These are phyloP conservation scores for Parauchenoglanis punctatus DNA, from an alignment of 2,797 vertebrate species.

Conservation along the genomic window DNA sequence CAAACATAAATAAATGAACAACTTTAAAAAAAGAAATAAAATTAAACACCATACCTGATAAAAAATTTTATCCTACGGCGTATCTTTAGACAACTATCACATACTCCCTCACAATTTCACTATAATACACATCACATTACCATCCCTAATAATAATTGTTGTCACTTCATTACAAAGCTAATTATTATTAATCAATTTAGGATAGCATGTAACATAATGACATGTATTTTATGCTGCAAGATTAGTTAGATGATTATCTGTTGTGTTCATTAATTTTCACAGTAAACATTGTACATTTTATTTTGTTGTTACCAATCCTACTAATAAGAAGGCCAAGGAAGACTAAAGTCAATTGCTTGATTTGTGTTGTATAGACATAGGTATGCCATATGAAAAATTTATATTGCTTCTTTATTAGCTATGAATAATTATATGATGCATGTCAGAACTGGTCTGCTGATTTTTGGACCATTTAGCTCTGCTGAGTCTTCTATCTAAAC, in stretches of 20 bases:
- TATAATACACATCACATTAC: background rate
- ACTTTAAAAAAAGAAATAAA: background rate
- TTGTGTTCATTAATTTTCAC: background rate
- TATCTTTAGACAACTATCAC: background rate
- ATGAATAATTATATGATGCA: background rate
- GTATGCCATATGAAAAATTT: background rate
- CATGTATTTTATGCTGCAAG: background rate
- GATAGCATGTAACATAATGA: background rate
- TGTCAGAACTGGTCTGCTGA: slow-evolving; percentile 4
- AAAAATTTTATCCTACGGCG: too few species aligned
- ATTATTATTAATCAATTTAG: background rate
- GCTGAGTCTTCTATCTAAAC: slow-evolving; percentile 23
- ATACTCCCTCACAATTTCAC: background rate
- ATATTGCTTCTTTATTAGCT: background rate
- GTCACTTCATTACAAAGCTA: background rate
- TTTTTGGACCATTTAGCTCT: background rate
- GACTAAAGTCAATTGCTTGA: background rate
- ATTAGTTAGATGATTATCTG: background rate
- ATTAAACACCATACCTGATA: background rate
- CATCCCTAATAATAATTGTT: background rate
- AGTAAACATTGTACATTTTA: background rate
- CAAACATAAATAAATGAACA: background rate
- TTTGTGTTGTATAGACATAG: background rate
- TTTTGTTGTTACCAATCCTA: background rate
- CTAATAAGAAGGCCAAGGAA: background rate